Evolutionary conservation across 2,797 vertebrate species (phyloP), one percentile per base, ranked within the genome.

Genomic region (Tamandua tetradactyla): DNA sequence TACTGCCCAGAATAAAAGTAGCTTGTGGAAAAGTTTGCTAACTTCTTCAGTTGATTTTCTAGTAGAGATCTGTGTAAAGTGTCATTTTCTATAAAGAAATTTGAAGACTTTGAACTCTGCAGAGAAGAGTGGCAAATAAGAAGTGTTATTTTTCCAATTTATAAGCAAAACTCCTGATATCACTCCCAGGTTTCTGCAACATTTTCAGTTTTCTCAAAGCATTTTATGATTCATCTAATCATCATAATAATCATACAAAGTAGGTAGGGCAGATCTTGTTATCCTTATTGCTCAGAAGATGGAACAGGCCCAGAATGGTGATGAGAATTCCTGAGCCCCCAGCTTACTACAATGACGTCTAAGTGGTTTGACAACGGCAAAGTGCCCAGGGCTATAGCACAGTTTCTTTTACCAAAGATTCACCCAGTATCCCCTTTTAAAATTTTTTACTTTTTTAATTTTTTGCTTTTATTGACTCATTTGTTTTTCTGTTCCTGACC

Each of bases 1-100:
- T 47, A 71, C n/a, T 93, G 81, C 15, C 55, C 55, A 52, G 25
- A 95, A 95, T 97, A 96, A 97, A 97, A 91, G 55, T 57, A 80
- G 15, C n/a, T 87, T 86, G n/a, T 88, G 14, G 61, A 64, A 92
- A 96, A 85, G 37, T 79, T 66, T 87, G 61, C 14, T 69, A 9
- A 57, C 57, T 72, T 93, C 89, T 76, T 93, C 42, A 27, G 32
- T 64, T 94, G 15, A 75, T 93, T 94, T 91, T 20, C 85, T 40
- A 55, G 82, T 14, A 42, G 72, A 94, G 14, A 22, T 74, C 40
- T 69, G 40, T 84, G 57, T 78, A 76, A 94, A 89, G 30, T 64
- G 13, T 78, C 35, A 11, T 7, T 84, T 89, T 86, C 64, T 91
- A 2, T 81, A n/a, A 81, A 89, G 87, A 92, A 96, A 89, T 92